These are phyloP conservation scores for Bucco capensis DNA, from an alignment of 2,113 vertebrate species.

Conservation along the genomic window DNA sequence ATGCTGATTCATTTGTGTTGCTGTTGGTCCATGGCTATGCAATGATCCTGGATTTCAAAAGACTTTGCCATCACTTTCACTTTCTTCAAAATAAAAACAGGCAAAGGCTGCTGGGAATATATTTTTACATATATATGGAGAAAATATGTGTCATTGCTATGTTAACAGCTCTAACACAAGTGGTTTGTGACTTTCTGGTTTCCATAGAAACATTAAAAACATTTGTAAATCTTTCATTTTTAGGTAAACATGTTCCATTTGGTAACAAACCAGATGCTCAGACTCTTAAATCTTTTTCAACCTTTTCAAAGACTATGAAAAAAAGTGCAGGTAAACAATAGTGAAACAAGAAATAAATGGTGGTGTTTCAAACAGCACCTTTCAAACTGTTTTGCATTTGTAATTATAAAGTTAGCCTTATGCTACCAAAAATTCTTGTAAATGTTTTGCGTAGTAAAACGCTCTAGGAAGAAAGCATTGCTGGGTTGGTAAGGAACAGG, in stretches of 20 bases:
- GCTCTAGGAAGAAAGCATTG: not conserved
- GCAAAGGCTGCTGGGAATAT: not conserved
- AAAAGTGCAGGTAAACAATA: not conserved
- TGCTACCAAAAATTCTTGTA: not conserved
- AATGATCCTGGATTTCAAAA: not conserved
- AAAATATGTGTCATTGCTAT: not conserved
- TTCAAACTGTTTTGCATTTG: not conserved
- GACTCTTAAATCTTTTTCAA: not conserved
- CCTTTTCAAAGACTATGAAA: not conserved
- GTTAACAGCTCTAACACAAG: not conserved
- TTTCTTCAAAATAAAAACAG: not conserved
- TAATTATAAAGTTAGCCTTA: not conserved
- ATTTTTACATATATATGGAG: not conserved
- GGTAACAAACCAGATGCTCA: not conserved
- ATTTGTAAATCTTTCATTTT: conserved; percentile 40
- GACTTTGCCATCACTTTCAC: not conserved
- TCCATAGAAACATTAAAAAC: conserved; percentile 24
- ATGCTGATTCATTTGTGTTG: not conserved
- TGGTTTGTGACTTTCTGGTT: conserved; percentile 14
- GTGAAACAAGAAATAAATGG: not conserved
- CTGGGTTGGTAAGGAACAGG: not conserved
- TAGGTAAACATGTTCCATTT: not conserved
- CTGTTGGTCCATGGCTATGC: not conserved
- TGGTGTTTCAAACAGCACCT: not conserved
- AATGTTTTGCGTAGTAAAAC: not conserved